Evolutionary conservation across 1,140 invertebrate species (phyloP), one percentile per base, ranked within the genome.

Genomic region (Euura lappo): DNA sequence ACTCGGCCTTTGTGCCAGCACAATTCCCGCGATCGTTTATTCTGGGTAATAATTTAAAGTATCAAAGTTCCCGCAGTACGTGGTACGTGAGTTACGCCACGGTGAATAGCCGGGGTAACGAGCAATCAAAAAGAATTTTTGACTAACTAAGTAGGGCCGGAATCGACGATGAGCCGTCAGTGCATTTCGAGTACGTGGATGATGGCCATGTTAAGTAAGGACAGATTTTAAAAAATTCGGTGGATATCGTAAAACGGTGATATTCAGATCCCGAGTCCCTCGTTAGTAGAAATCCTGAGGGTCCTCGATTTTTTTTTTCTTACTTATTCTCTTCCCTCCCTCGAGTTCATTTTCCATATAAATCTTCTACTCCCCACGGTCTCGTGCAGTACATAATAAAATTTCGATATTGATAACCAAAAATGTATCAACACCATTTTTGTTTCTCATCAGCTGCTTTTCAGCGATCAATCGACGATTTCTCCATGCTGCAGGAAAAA

Each of bases 81-180:
- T 80, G 78, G 80, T 75, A 78, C 75, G 60, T 10, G 78, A 81
- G 81, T 82, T 79, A 72, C 78, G 60, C 60, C 60, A 64, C 60
- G 60, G 8, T 28, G 28, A 28, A 28, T 28, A 28, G 28, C 28
- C 28, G 28, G 28, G 28, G 28, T 28, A 28, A 28, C 28, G 28
- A 60, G 51, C 13, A 60, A 60, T 60, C 51, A n/a, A 60, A 60
- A 60, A 6, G 13, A 60, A 60, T 60, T 60, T 60, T 60, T 60
- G 51, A 3, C 51, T n/a, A 60, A 60, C 6, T 60, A 60, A 60
- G 3, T 60, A 60, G 51, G 6, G 8, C 10, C 6, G 51, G 4
- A 60, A 60, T 60, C 51, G 13, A n/a, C 13, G 51, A n/a, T n/a
- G 51, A 60, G 28, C 28, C 28, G 28, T 28, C 28, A 28, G 51